phyloP scores from a whole-genome alignment of 2,888 invertebrate genomes.

The Monochamus alternatus region DNA sequence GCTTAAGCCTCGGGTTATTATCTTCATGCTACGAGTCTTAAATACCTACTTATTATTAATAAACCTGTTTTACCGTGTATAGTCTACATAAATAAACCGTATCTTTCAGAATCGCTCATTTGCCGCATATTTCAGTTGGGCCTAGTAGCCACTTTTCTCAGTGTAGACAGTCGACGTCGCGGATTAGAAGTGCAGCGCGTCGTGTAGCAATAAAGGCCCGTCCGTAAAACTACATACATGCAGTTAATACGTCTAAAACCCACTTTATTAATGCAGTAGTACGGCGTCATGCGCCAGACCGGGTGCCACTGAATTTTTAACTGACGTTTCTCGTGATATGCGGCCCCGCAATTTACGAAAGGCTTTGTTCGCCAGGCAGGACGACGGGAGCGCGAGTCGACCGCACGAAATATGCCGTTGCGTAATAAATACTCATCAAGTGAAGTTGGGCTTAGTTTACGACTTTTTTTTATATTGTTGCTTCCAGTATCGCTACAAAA shows the following conservation, averaged over 20 bases:
- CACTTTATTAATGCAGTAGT: conserved; percentile 50
- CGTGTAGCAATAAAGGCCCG: conserved; percentile 45
- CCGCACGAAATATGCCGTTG: conserved; percentile 1
- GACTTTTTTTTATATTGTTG: too few relatives aligned
- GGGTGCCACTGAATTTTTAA: conserved; percentile 21
- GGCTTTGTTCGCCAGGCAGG: not conserved
- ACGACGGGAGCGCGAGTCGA: not conserved
- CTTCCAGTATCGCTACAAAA: too few relatives aligned
- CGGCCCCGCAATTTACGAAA: conserved; percentile 7
- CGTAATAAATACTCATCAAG: not conserved
- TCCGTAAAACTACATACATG: conserved; percentile 50
- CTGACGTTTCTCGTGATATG: conserved; percentile 21
- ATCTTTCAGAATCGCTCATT: not conserved
- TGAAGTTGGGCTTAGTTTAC: not conserved
- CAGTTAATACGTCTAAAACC: conserved; percentile 49
- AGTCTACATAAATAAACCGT: not conserved
- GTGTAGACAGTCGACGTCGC: not conserved
- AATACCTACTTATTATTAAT: too few relatives aligned
- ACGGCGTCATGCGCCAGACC: conserved; percentile 32
- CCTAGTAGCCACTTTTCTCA: not conserved
- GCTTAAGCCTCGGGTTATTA: too few relatives aligned
- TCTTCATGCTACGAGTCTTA: too few relatives aligned
- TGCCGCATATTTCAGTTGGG: not conserved
- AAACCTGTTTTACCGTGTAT: too few relatives aligned
- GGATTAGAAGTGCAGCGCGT: conserved; percentile 29